Conservation (phyloP, 2,113 vertebrate species). For the Eretmochelys imbricata region DNA sequence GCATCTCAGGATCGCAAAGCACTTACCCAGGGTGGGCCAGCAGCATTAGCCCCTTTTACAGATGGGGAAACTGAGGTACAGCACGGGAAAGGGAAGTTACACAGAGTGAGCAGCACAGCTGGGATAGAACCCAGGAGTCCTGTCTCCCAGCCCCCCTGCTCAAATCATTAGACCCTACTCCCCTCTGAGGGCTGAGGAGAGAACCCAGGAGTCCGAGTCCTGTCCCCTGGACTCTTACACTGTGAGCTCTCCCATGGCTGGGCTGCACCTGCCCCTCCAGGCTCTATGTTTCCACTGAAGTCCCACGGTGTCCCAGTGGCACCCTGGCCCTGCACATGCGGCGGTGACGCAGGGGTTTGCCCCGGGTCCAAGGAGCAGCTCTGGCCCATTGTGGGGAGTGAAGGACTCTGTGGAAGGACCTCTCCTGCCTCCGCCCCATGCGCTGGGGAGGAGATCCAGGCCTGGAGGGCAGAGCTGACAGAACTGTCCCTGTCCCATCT, state of each 20-base stretch:
- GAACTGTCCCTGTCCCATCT: background rate
- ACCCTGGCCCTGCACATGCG: too few species aligned
- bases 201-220: background rate
- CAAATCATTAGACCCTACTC: background rate
- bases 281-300: background rate
- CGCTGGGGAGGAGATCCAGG: background rate
- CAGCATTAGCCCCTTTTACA: background rate
- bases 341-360: background rate
- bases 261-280: background rate
- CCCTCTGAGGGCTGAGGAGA: background rate
- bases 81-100: background rate
- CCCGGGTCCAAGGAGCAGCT: background rate
- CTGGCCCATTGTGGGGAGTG: too few species aligned
- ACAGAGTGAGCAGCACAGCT: background rate
- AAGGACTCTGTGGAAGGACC: background rate
- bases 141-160: background rate
- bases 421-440: background rate
- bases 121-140: background rate
- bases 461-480: too few species aligned
- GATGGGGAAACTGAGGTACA: background rate
- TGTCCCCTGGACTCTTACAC: background rate
- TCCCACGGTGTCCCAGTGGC: background rate
- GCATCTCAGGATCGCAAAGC: background rate
- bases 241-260: background rate
- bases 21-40: too few species aligned